Evolutionary conservation across 2,888 invertebrate genomes (phyloP).

Genomic region (Philhelius pedissequus): DNA sequence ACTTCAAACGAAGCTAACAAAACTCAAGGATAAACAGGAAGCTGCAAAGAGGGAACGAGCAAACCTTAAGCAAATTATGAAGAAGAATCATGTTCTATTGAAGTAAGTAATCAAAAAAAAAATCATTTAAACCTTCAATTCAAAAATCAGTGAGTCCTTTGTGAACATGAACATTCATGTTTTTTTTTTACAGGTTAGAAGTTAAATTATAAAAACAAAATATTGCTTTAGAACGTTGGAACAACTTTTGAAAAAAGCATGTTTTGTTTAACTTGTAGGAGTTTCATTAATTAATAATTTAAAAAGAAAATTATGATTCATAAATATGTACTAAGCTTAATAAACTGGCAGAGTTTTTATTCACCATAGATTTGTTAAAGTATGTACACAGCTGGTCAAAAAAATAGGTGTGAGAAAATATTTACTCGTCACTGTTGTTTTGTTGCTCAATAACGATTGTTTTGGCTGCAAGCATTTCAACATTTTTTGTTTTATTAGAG

Average conservation of each 20-base stretch:
- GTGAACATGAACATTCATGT: background rate
- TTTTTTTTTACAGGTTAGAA: background rate
- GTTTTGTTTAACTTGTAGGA: background rate
- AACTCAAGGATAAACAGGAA: constrained; percentile 83
- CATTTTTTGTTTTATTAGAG: no score
- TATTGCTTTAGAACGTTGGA: background rate
- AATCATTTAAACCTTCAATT: background rate
- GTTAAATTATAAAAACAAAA: background rate
- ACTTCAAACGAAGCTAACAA: constrained; percentile 79
- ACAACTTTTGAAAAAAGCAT: background rate
- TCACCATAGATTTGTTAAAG: no score
- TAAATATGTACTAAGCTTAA: no score
- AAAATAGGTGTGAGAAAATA: no score
- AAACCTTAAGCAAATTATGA: constrained; percentile 88
- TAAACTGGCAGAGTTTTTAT: no score
- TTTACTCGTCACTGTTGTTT: no score
- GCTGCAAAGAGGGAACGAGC: constrained; percentile 89
- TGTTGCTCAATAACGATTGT: no score
- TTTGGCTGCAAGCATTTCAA: no score
- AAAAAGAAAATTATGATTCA: background rate
- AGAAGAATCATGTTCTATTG: constrained; percentile 88
- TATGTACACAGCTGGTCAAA: no score
- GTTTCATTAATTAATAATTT: background rate
- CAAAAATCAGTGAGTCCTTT: background rate
- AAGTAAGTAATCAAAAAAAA: constrained; percentile 80